Conservation (phyloP, 2,888 invertebrate species). For the Bellardia pandia region DNA sequence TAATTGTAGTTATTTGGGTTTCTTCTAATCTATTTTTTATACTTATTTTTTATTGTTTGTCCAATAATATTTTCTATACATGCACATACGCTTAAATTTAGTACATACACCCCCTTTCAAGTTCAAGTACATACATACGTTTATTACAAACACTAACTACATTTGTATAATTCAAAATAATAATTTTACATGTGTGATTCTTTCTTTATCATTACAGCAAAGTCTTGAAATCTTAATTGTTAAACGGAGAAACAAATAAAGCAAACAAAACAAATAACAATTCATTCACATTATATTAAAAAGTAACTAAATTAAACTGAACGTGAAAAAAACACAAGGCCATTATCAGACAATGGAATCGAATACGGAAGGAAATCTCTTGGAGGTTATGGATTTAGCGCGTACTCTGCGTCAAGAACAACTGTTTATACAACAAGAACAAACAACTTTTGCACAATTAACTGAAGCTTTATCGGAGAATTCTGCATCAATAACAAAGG, state of each 20-base stretch:
- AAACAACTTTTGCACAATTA: constrained; percentile 90
- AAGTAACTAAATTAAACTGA: constrained; percentile 36
- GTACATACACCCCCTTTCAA: constrained; percentile 37
- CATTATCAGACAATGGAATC: constrained; percentile 79
- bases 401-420: constrained; percentile 87
- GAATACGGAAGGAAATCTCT: constrained; percentile 82
- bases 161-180: constrained; percentile 12
- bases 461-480: constrained; percentile 89
- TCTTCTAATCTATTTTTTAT: constrained; percentile 38
- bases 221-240: constrained; percentile 49
- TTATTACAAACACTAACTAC: neutral
- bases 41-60: constrained; percentile 32
- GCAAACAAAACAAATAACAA: constrained; percentile 13
- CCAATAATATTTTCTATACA: constrained; percentile 23
- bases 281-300: neutral
- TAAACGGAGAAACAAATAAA: constrained; percentile 23
- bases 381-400: constrained; percentile 84
- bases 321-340: constrained; percentile 38
- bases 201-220: constrained; percentile 48
- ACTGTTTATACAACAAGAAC: constrained; percentile 93
- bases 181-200: constrained; percentile 23
- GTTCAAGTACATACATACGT: constrained; percentile 54
- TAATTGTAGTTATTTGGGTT: constrained; percentile 18
- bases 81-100: neutral
- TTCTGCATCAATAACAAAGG: constrained; percentile 85